Percentiles rank a stretch among this genome's conserved stretches.
Evolutionary conservation across 2,888 invertebrate species (phyloP).

Genomic region (Apamea sordens): DNA sequence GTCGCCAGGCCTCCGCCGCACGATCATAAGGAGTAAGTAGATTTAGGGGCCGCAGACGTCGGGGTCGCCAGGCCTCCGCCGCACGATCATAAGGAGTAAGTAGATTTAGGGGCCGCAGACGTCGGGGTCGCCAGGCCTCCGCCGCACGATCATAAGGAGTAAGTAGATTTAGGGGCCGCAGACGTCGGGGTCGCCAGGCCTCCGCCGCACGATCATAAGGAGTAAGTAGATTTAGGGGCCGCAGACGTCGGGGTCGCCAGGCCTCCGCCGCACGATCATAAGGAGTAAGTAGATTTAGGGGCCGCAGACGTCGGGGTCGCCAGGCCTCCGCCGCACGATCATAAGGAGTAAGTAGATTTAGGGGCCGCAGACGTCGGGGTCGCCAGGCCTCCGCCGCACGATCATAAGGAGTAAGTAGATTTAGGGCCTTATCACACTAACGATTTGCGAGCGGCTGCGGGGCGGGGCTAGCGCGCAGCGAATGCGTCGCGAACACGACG

Average conservation of each 20-base stretch:
- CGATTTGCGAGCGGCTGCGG: too few relatives aligned
- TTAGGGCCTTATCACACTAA: too few relatives aligned
- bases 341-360: constrained; percentile 77
- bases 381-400: too few relatives aligned
- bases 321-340: constrained; percentile 73
- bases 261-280: constrained; percentile 75
- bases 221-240: constrained; percentile 70
- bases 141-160: constrained; percentile 80
- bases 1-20: constrained; percentile 72
- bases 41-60: constrained; percentile 61
- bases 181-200: constrained; percentile 68
- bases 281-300: constrained; percentile 75
- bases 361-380: too few relatives aligned
- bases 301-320: constrained; percentile 65
- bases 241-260: constrained; percentile 66
- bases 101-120: constrained; percentile 62
- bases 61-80: constrained; percentile 70
- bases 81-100: constrained; percentile 79
- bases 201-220: constrained; percentile 77
- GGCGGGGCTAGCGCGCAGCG: too few relatives aligned
- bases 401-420: too few relatives aligned
- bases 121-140: constrained; percentile 66
- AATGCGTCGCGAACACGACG: too few relatives aligned
- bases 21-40: constrained; percentile 78
- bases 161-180: constrained; percentile 57